phyloP scores from a whole-genome alignment of 30 jellyfish, hydroid and myxozoan genomes.

The Rhopilema esculentum region DNA sequence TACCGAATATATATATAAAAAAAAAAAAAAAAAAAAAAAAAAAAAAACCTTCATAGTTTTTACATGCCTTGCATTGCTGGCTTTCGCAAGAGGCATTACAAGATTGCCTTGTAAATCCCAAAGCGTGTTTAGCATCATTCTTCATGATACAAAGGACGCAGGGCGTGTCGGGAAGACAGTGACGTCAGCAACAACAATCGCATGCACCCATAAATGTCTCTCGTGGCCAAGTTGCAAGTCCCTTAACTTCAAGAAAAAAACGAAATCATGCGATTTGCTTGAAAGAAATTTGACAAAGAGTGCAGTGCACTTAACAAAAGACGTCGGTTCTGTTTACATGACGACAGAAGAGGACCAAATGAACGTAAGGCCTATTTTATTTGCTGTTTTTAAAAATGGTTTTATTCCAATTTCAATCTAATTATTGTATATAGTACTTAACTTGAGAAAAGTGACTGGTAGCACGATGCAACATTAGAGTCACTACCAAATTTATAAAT shows the following conservation, averaged over 20 bases:
- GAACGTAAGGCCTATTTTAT: neutral
- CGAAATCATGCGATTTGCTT: neutral
- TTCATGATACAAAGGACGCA: neutral
- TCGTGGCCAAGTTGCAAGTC: constrained; percentile 18
- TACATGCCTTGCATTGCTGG: neutral
- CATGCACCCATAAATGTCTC: neutral
- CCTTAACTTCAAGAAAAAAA: constrained; percentile 3
- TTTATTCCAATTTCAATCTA: no score
- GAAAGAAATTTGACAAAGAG: neutral
- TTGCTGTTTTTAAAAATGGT: no score
- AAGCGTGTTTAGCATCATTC: neutral
- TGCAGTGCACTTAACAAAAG: neutral
- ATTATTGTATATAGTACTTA: no score
- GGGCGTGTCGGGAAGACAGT: constrained; percentile 1
- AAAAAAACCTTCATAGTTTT: no score
- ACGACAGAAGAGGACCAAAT: neutral
- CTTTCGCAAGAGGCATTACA: neutral
- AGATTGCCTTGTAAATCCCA: neutral
- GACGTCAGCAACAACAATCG: neutral
- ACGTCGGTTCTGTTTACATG: neutral
- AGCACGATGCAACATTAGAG: no score
- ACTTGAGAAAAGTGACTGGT: no score
- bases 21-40: no score
- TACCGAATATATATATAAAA: no score
- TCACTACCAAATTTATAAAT: no score